These are phyloP conservation scores for Centrocercus urophasianus DNA, from an alignment of 2,113 vertebrate genomes.

Conservation along the genomic window DNA sequence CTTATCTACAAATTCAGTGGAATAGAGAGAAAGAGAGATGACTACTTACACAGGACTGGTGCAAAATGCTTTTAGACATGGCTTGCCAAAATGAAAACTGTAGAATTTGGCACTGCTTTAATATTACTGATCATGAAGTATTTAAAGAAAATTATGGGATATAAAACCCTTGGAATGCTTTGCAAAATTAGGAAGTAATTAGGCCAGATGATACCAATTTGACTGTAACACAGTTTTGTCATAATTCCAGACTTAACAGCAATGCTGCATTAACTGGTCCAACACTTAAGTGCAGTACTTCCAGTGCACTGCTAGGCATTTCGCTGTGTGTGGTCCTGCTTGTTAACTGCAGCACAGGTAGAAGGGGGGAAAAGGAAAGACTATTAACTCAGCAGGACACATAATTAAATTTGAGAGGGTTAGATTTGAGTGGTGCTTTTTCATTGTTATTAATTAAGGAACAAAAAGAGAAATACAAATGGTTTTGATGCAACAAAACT, in stretches of 20 bases:
- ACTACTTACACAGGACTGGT: neutral
- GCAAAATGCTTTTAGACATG: neutral
- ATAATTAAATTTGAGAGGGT: neutral
- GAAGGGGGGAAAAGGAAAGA: neutral
- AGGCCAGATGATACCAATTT: slow-evolving; percentile 55
- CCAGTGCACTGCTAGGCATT: neutral
- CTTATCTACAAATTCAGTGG: neutral
- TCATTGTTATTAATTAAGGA: neutral
- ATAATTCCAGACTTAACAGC: slow-evolving; percentile 2
- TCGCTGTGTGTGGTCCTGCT: neutral
- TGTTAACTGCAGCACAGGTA: slow-evolving; percentile 4
- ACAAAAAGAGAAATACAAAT: neutral
- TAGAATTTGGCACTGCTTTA: slow-evolving; percentile 9
- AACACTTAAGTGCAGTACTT: slow-evolving; percentile 11
- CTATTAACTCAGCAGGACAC: neutral
- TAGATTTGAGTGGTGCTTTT: neutral
- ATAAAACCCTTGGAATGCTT: slow-evolving; percentile 53
- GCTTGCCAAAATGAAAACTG: slow-evolving; percentile 9
- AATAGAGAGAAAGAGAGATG: neutral
- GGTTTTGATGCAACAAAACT: slow-evolving; percentile 12
- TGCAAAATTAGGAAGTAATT: slow-evolving; percentile 55
- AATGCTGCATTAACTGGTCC: neutral
- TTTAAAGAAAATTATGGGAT: slow-evolving; percentile 41
- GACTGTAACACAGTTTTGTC: slow-evolving; percentile 11
- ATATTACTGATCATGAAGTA: slow-evolving; percentile 1